Base-by-base conservation (phyloP, 1,140 invertebrate species). In the Orussus abietinus region DNA sequence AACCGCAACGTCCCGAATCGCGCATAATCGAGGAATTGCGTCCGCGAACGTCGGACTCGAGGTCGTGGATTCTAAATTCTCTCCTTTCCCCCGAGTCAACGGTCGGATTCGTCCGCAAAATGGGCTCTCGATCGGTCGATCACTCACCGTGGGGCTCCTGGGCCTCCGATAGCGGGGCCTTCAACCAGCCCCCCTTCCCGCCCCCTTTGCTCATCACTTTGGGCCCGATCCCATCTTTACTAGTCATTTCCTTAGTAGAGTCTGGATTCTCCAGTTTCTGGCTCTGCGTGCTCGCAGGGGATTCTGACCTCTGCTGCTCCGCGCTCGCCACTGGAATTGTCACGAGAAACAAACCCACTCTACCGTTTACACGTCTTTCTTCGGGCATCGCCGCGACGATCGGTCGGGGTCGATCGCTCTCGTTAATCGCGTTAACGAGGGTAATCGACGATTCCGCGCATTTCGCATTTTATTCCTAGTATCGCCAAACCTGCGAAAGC, bases 141-240 rank as follows among this genome's bases (percentile, higher is more conserved):
- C 52, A 69, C 66, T 71, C 77, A 79, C 77, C 77, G 67, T 79
- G 77, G 66, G 77, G 75, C 76, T 77, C 64, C 53, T 69, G 69
- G 55, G 72, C 69, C 62, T 71, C 72, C 49, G 70, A 70, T 46
- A 73, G 62, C 48, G 64, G 69, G 59, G 68, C 67, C 62, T 72
- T 74, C 59, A 71, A 59, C 70, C 69, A 73, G 61, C 61, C 61
- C 51, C 71, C 70, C 60, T 74, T 75, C 69, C 74, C 66, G 64
- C 65, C 68, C 66, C 74, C 72, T 72, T 75, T 70, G 62, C 45
- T 64, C 60, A 69, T 70, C 53, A 67, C 58, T 69, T 69, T 72
- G 51, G 67, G 60, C 40, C 61, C 66, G 49, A 64, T 69, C 64
- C 62, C 67, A 64, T 72, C 68, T 69, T 72, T 73, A 66, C 56